Base-by-base conservation (phyloP, 2,888 invertebrate species). In the Koerneria pararmatus region DNA sequence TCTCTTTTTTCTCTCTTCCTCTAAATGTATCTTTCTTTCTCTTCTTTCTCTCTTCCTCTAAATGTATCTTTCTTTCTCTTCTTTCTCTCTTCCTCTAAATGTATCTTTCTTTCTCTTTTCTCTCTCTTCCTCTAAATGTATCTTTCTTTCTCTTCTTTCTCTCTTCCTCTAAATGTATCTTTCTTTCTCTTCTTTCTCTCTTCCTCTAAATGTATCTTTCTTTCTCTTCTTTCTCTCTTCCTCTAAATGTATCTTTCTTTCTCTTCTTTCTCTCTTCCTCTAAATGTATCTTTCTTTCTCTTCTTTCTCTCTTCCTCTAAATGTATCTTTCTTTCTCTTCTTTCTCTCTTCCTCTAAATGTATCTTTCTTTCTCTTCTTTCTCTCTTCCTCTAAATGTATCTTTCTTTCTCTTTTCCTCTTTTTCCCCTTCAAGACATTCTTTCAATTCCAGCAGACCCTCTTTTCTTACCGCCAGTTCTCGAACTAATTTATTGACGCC, bases 191-290 rank as follows among this genome's bases (percentile, higher is more conserved):
- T 19, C 22, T 24, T 22, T 19, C n/a, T 19, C 1, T 58, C 27
- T 11, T 15, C 11, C 27, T 48, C 61, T 60, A 19, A 8, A 8
- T 51, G 46, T 48, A 22, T 27, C 48, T 48, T 27, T 49, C 22
- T 15, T 22, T 49, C 31, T 60, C 48, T 19, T n/a, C 46, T n/a
- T n/a, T 46, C 46, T 46, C 46, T n/a, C 46, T 46, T n/a, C 19
- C 46, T n/a, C 46, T 46, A 11, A 15, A 11, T n/a, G 11, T 46
- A 11, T 46, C 46, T n/a, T n/a, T 46, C 46, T 46, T n/a, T n/a
- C 46, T 46, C 46, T 46, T n/a, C 46, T 46, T n/a, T 46, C 46
- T n/a, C 46, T 46, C 46, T 46, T n/a, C 46, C 46, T 46, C 46
- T 46, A 11, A 11, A 11, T 46, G 11, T 46, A 11, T n/a, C 46